Evolutionary conservation across 1,140 invertebrate genomes (phyloP), one percentile per base, ranked within the genome.

Genomic region (Pogonomyrmex barbatus): DNA sequence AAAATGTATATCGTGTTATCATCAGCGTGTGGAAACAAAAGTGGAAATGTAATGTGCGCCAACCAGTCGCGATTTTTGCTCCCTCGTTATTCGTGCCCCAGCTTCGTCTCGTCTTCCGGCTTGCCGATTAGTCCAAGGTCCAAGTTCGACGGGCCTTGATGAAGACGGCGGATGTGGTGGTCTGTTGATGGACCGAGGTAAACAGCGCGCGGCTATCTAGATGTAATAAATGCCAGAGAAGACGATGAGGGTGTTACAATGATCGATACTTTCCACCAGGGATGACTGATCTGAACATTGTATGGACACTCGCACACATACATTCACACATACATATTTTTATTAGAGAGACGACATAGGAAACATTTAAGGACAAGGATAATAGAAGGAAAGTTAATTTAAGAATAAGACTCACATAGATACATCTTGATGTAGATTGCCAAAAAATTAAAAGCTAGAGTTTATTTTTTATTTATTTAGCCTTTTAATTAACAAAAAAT

Each of bases 181-280:
- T 42, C 68, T 62, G 60, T 56, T 54, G 30, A 68, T 50, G 42
- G 81, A 67, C 78, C 58, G 45, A 8, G 12, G 42, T 24, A 54
- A 45, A 56, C 45, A 33, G 70, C 60, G 42, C 33, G 30, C n/a
- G 54, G 42, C 17, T 58, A 45, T 42, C 33, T 50, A 24, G 30
- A 5, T 17, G 33, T 12, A 68, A 77, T 71, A 4, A 9, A 42
- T 47, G 9, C n/a, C 33, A 58, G 71, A 71, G 24, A 54, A 36
- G 36, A 33, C 39, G 54, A 73, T 39, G 52, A 24, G 67, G 47
- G 39, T 52, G 50, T 24, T 63, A 84, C 65, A 86, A 91, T 91
- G 87, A 91, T 91, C 87, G 84, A 91, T 88, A 91, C 87, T 91
- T 68, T 68, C 24, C 65, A 10, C 24, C 42, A 14, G 42, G 24